Evolutionary conservation across 2,888 invertebrate genomes (phyloP).

Genomic region (Bombylius major): DNA sequence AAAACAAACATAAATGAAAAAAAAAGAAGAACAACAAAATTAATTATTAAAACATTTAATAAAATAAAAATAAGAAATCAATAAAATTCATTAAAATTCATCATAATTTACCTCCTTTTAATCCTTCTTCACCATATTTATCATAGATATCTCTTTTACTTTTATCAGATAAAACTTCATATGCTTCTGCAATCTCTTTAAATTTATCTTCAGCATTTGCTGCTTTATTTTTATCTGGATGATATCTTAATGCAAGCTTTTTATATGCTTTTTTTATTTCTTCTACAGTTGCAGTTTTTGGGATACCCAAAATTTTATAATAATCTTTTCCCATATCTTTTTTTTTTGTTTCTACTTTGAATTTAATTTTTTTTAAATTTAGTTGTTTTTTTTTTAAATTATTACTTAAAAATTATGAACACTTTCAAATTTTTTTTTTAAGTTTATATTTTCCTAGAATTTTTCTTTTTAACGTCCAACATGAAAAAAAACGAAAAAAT

Average conservation of each 20-base stretch:
- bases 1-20: not conserved
- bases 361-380: not conserved
- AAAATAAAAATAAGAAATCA: not conserved
- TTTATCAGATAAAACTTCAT: slow-evolving; percentile 92
- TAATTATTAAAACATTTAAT: not conserved
- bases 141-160: slow-evolving; percentile 94
- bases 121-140: slow-evolving; percentile 82
- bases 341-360: not conserved
- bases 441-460: too few relatives aligned
- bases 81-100: too few relatives aligned
- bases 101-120: slow-evolving; percentile 53
- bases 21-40: not conserved
- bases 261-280: slow-evolving; percentile 97
- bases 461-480: too few relatives aligned
- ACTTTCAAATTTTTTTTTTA: too few relatives aligned
- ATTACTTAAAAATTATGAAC: too few relatives aligned
- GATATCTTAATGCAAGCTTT: slow-evolving; percentile 92
- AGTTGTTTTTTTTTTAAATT: too few relatives aligned
- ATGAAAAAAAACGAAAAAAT: too few relatives aligned
- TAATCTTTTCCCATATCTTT: slow-evolving; percentile 90
- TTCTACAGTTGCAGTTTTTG: slow-evolving; percentile 80
- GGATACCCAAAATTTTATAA: slow-evolving; percentile 82
- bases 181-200: slow-evolving; percentile 96
- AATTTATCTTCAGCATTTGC: slow-evolving; percentile 92
- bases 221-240: slow-evolving; percentile 97